These are phyloP conservation scores for Gadus chalcogrammus DNA, from an alignment of 2,113 vertebrate genomes.

Conservation along the genomic window DNA sequence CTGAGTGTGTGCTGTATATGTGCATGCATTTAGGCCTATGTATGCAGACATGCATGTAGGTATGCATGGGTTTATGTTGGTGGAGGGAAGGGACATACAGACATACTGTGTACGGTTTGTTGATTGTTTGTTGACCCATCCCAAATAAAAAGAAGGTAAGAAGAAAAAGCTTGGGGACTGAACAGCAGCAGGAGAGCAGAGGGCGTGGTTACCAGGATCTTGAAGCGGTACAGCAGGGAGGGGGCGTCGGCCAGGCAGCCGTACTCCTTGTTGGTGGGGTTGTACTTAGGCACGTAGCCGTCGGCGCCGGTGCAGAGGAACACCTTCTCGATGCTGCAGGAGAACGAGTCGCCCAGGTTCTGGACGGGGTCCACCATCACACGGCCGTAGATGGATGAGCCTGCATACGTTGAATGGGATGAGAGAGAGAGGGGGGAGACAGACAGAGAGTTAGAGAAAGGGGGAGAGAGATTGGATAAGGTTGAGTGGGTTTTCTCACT, in stretches of 20 bases:
- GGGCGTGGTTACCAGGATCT: constrained; percentile 67
- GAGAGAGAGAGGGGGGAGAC: not conserved
- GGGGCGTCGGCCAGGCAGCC: constrained; percentile 73
- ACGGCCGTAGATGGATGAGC: constrained; percentile 67
- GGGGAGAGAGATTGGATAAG: not conserved
- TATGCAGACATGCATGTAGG: too few species aligned
- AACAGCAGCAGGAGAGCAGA: too few species aligned
- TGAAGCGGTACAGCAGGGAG: constrained; percentile 76
- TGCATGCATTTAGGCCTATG: too few species aligned
- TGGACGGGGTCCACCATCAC: constrained; percentile 80
- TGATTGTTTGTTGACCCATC: too few species aligned
- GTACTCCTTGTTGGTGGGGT: constrained; percentile 70
- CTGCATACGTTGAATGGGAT: constrained; percentile 31
- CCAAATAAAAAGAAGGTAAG: too few species aligned
- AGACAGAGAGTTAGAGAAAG: not conserved
- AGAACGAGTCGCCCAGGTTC: constrained; percentile 78
- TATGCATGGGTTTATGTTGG: too few species aligned
- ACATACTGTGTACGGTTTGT: too few species aligned
- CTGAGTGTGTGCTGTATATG: too few species aligned
- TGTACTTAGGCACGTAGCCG: constrained; percentile 77
- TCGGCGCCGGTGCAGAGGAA: constrained; percentile 79
- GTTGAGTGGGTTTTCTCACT: not conserved
- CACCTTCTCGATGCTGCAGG: constrained; percentile 76
- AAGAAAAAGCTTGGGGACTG: too few species aligned
- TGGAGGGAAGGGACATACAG: too few species aligned